Evolutionary conservation across 1,140 invertebrate species (phyloP).

Genomic region (Drosophila sp.): DNA sequence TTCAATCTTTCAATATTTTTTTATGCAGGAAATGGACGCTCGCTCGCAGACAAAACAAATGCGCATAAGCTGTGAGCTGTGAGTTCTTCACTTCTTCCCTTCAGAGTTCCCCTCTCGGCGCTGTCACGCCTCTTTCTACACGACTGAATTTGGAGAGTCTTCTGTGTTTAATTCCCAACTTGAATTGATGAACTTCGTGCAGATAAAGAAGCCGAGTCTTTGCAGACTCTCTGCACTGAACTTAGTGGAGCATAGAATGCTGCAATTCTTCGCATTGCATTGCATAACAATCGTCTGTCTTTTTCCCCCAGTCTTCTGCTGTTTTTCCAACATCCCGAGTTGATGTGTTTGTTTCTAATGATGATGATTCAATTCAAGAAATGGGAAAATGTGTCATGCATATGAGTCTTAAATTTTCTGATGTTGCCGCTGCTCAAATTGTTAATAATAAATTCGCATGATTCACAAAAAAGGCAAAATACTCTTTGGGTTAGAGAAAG

Average conservation of each 20-base stretch:
- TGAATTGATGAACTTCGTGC: conserved; percentile 79
- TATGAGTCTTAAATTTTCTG: conserved; percentile 49
- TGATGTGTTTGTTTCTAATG: conserved; percentile 7
- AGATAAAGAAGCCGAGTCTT: conserved; percentile 51
- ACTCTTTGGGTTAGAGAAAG: conserved; percentile 23
- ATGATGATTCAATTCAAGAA: conserved; percentile 68
- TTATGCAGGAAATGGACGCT: conserved; percentile 66
- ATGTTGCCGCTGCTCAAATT: conserved; percentile 49
- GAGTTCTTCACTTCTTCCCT: conserved; percentile 6
- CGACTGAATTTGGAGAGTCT: conserved; percentile 63
- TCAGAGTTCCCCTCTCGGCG: not conserved
- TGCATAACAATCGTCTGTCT: conserved; percentile 54
- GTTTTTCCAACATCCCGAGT: not conserved
- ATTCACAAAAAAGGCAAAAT: conserved; percentile 49
- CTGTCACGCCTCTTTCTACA: conserved; percentile 71
- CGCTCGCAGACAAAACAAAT: conserved; percentile 46
- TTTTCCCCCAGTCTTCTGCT: not conserved
- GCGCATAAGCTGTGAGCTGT: conserved; percentile 61
- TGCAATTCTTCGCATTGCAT: conserved; percentile 62
- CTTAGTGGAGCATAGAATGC: conserved; percentile 67
- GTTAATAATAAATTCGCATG: conserved; percentile 73
- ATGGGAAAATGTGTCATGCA: conserved; percentile 67
- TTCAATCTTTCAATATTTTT: conserved; percentile 49
- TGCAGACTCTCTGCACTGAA: conserved; percentile 21
- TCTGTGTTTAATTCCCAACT: conserved; percentile 69